Base-by-base conservation (phyloP, 1,140 invertebrate genomes). In the Marisa cornuarietis region DNA sequence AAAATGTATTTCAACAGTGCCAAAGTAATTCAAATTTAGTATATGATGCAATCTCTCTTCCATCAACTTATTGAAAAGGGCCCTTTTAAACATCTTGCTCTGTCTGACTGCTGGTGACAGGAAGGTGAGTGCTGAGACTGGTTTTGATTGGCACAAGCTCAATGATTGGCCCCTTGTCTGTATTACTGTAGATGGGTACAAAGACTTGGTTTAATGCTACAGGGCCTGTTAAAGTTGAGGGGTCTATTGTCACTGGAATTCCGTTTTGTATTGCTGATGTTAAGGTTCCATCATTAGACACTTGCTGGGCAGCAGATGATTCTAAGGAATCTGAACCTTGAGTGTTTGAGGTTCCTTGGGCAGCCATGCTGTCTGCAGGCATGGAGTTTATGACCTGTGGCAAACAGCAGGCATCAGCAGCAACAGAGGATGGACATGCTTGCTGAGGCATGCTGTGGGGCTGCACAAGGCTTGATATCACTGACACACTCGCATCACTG, bases 141-240 rank as follows among this genome's bases (percentile, higher is more conserved):
- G 73, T 77, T 49, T 81, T 78, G 26, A 83, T 62, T n/a, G 83
- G 83, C 52, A 83, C 80, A 22, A 83, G 80, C 61, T 83, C 81
- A 42, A 83, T 83, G 18, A 81, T 54, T 13, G 83, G 83, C 26
- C 83, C 83, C 52, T 79, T 81, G n/a, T 81, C 83, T 31, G 83
- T 83, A 63, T 82, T 83, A 66, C 76, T 82, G 52, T 81, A 80
- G 31, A 83, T 71, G 24, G 83, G 83, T 26, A 83, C 83, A 82
- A 75, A 83, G 24, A 83, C 76, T 49, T 83, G 83, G 54, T 82
- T 82, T 22, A 83, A 63, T 10, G 80, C 78, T 62, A 83, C 69
- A 0, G 80, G 77, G 13, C 79, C 75, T 7, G 72, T 78, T 54
- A 71, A 31, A 10, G 78, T 20, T 8, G 72, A 78, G 1, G 79